Conservation (phyloP, 2,797 vertebrate species). For the Allobates femoralis region DNA sequence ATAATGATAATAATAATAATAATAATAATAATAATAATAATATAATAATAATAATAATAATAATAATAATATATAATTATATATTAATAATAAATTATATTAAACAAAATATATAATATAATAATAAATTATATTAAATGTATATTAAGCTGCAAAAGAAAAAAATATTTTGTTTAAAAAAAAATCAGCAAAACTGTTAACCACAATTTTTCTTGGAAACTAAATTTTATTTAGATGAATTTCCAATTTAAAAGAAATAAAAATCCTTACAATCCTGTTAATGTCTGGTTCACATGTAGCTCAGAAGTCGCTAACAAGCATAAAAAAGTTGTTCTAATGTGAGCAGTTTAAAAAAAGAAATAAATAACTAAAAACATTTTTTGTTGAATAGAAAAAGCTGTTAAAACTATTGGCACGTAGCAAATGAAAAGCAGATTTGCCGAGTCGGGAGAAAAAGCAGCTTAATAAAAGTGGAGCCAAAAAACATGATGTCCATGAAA, state of each 20-base stretch:
- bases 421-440: constrained; percentile 68
- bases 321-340: constrained; percentile 56
- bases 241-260: background rate
- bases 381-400: constrained; percentile 66
- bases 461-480: constrained; percentile 65
- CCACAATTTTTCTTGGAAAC: background rate
- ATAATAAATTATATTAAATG: no score
- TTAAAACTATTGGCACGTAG: constrained; percentile 72
- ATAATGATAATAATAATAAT: no score
- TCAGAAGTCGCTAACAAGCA: constrained; percentile 47
- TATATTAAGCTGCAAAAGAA: background rate
- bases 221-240: background rate
- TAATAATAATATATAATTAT: no score
- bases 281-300: constrained; percentile 13
- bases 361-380: constrained; percentile 48
- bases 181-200: background rate
- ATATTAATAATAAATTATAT: no score
- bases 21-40: no score
- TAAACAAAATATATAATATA: no score
- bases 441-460: constrained; percentile 68
- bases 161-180: background rate
- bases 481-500: constrained; percentile 58
- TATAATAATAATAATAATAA: no score
- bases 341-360: constrained; percentile 57
- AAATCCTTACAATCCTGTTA: background rate